Conservation (phyloP, 2,888 invertebrate species). For the Spisula solida region DNA sequence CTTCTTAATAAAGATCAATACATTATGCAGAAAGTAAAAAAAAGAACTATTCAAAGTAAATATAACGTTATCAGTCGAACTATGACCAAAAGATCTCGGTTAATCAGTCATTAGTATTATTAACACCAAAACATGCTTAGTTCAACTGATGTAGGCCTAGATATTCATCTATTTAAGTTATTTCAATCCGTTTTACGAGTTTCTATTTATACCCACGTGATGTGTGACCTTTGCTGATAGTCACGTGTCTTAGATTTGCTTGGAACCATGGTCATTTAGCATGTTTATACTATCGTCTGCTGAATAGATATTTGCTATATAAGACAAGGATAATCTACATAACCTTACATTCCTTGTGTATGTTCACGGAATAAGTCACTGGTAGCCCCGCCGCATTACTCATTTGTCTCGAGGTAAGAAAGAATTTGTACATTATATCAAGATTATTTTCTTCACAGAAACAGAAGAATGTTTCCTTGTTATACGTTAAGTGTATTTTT, state of each 20-base stretch:
- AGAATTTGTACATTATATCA: no score
- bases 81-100: background rate
- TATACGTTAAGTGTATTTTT: no score
- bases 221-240: background rate
- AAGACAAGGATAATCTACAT: background rate
- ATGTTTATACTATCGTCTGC: background rate
- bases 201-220: background rate
- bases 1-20: background rate
- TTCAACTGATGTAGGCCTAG: background rate
- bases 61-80: background rate
- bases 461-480: no score
- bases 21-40: background rate
- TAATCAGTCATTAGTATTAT: background rate
- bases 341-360: no score
- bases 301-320: background rate
- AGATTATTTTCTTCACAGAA: no score
- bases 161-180: background rate
- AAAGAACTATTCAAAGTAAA: background rate
- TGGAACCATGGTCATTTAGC: conserved; percentile 4
- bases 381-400: no score
- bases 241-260: background rate
- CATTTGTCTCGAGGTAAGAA: no score
- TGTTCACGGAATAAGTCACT: no score
- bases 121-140: background rate
- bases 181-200: background rate